These are phyloP conservation scores for Hydrozoanthus gracilis DNA, from an alignment of 92 coral and sea anemone genomes.

Conservation along the genomic window DNA sequence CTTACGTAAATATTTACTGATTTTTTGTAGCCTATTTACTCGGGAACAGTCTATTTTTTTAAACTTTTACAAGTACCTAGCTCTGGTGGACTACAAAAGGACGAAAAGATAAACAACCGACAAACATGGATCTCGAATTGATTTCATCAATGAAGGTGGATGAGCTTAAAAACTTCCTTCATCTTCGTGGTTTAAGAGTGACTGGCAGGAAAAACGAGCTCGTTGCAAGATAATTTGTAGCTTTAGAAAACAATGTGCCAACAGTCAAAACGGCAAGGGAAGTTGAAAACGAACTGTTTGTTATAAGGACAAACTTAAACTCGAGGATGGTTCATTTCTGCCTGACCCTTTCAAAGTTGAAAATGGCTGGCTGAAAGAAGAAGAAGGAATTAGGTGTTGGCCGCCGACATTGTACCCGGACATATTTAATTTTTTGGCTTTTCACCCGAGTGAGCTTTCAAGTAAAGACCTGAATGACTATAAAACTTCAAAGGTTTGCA, in stretches of 20 bases:
- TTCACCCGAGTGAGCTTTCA: no score
- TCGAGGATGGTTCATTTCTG: no score
- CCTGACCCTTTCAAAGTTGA: slow-evolving; percentile 45
- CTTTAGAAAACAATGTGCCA: slow-evolving; percentile 46
- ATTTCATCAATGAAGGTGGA: slow-evolving; percentile 47
- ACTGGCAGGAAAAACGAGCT: slow-evolving; percentile 49
- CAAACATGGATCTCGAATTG: no score
- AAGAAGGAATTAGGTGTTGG: slow-evolving; percentile 49
- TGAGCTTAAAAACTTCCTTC: slow-evolving; percentile 49
- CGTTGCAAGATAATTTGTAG: slow-evolving; percentile 54
- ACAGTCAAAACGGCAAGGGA: slow-evolving; percentile 40
- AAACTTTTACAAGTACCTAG: no score
- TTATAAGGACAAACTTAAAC: slow-evolving; percentile 11
- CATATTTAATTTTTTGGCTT: slow-evolving; percentile 45
- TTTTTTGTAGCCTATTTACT: slow-evolving; percentile 10
- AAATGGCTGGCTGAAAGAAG: slow-evolving; percentile 42
- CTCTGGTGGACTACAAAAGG: no score
- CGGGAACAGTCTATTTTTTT: background rate
- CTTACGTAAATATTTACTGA: background rate
- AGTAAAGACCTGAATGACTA: no score
- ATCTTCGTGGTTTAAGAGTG: slow-evolving; percentile 45
- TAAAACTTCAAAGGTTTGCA: no score
- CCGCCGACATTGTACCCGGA: slow-evolving; percentile 44
- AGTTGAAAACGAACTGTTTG: slow-evolving; percentile 36
- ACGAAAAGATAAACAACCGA: background rate